Percentiles rank a stretch among this genome's conserved stretches.
Evolutionary conservation across 2,888 invertebrate species (phyloP).

Genomic region (Drosophila pseudotalamancana): DNA sequence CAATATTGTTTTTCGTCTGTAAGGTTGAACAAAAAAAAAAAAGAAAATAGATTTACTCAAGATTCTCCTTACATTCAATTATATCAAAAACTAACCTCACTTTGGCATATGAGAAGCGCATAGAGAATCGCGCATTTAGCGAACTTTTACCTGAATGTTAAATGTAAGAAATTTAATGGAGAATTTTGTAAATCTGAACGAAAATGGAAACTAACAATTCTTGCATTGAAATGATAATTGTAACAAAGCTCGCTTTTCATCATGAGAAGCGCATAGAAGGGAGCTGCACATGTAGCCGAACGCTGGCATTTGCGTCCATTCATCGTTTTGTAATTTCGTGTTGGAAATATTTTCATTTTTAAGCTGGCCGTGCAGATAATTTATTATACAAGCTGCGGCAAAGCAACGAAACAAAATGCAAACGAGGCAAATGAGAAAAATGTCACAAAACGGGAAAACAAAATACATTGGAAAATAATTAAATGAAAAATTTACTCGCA

Average conservation of each 20-base stretch:
- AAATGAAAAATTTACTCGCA: constrained; percentile 33
- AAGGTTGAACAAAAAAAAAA: neutral
- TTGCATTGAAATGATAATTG: neutral
- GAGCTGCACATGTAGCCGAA: neutral
- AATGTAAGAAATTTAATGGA: too few relatives aligned
- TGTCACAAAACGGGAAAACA: constrained; percentile 4
- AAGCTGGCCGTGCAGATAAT: constrained; percentile 1
- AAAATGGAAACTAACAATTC: too few relatives aligned
- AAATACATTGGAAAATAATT: constrained; percentile 21
- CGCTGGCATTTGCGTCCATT: constrained; percentile 1
- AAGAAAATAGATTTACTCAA: neutral
- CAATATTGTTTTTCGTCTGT: neutral
- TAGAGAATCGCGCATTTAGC: neutral
- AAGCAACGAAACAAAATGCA: constrained; percentile 1
- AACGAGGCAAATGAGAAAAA: constrained; percentile 22
- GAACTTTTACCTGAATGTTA: too few relatives aligned
- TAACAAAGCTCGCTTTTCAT: neutral
- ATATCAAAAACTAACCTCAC: neutral
- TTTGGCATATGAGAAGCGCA: neutral
- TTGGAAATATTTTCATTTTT: neutral
- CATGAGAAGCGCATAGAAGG: constrained; percentile 43
- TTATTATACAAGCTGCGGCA: constrained; percentile 28
- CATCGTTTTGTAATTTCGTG: constrained; percentile 6
- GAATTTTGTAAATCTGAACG: too few relatives aligned
- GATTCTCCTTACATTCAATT: too few relatives aligned